These are phyloP conservation scores for Lophius americanus DNA, from an alignment of 2,797 vertebrate species.

Conservation along the genomic window DNA sequence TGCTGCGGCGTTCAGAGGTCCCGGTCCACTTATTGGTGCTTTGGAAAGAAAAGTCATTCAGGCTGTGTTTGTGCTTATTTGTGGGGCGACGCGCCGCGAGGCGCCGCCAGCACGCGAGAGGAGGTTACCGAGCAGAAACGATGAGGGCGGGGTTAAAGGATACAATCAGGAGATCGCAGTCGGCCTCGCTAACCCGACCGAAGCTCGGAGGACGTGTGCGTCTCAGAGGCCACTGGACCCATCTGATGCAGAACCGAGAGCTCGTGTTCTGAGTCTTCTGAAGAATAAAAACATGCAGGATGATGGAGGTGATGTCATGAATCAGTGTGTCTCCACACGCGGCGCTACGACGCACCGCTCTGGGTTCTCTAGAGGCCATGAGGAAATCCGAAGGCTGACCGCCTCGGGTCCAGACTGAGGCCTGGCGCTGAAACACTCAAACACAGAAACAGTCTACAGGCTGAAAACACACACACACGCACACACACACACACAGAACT, in stretches of 20 bases:
- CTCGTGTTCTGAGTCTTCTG: conserved; percentile 32
- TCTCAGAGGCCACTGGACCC: conserved; percentile 51
- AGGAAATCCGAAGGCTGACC: conserved; percentile 28
- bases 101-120: conserved; percentile 1
- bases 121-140: too few relatives aligned
- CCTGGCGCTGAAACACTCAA: conserved; percentile 45
- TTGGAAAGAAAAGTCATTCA: conserved; percentile 3
- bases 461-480: conserved; percentile 25
- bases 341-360: conserved; percentile 10
- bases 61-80: conserved; percentile 52
- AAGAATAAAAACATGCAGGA: conserved; percentile 33
- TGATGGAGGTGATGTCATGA: conserved; percentile 42
- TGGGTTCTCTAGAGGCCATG: conserved; percentile 50
- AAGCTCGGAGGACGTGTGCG: conserved; percentile 51
- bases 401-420: conserved; percentile 35
- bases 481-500: conserved; percentile 46
- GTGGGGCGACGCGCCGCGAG: conserved; percentile 20
- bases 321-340: conserved; percentile 38
- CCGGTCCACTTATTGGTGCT: background rate
- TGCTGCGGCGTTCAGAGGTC: conserved; percentile 23
- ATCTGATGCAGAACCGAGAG: conserved; percentile 8
- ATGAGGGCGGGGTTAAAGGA: too few relatives aligned
- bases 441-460: conserved; percentile 63
- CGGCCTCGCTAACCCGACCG: conserved; percentile 12
- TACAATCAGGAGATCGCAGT: too few relatives aligned